Evolutionary conservation across 2,888 invertebrate genomes (phyloP), one percentile per base, ranked within the genome.

Genomic region (Melanophora roralis): DNA sequence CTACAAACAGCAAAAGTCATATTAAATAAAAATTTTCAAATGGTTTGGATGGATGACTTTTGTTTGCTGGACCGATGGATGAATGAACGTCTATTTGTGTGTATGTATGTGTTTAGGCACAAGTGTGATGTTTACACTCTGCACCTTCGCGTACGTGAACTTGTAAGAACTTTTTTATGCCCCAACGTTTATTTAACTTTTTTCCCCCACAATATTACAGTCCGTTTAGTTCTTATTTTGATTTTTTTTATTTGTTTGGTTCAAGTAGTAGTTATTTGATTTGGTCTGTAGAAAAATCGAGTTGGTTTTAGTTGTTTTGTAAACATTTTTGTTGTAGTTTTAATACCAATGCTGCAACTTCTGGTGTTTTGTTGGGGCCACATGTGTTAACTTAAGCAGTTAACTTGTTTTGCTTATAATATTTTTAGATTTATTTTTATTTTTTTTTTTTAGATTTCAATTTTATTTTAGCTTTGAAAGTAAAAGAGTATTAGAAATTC

Each of bases 141-240:
- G 76, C 78, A 81, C 76, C 76, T 76, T 79, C 69, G 49, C 81
- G 81, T 81, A 79, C 78, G 69, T 72, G 69, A 79, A 81, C 73
- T 79, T 81, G 77, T 65, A 53, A 69, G 40, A 77, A 57, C 45
- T 74, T 59, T 62, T 68, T 27, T 5, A 27, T 27, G 27, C 27
- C 27, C 27, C 27, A 3, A 27, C 27, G 27, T 27, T 27, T n/a
- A n/a, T n/a, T n/a, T n/a, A n/a, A n/a, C n/a, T n/a, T n/a, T n/a
- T n/a, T 64, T 36, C 47, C 36, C 7, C 38, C 27, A n/a, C 40
- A 45, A 53, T 40, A 74, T 34, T 60, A 45, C 32, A 59, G 23
- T 65, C 45, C 59, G 64, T 51, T 65, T 53, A 19, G 68, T 68
- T 27, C 6, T 27, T 27, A 6, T 27, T 27, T 27, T 57, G 40